phyloP scores from a whole-genome alignment of 2,113 vertebrate genomes.

The Syrmaticus mikado region DNA sequence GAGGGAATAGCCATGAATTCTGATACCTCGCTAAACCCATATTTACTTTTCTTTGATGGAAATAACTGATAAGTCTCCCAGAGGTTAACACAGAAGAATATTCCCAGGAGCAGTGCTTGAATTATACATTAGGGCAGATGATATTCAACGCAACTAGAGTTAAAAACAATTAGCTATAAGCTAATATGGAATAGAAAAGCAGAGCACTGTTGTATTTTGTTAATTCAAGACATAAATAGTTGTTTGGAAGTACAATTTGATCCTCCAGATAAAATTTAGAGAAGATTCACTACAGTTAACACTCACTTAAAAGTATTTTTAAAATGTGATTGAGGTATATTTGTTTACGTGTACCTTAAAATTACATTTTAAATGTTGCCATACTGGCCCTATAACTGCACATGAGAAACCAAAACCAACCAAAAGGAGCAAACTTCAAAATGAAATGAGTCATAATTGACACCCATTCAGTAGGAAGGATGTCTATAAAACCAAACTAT shows the following conservation, averaged over 20 bases:
- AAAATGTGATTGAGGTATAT: not conserved
- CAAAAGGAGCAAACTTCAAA: not conserved
- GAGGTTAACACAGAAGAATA: not conserved
- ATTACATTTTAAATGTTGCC: not conserved
- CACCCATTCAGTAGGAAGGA: not conserved
- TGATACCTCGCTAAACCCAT: not conserved
- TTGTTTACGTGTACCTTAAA: not conserved
- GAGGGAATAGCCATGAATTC: not conserved
- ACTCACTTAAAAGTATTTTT: not conserved
- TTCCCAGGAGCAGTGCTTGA: fast-evolving
- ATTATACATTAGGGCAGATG: not conserved
- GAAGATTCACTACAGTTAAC: not conserved
- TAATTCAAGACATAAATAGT: not conserved
- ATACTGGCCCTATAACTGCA: not conserved
- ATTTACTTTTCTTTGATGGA: not conserved
- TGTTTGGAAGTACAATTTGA: not conserved
- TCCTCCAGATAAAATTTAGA: not conserved
- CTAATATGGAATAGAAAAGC: not conserved
- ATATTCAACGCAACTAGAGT: not conserved
- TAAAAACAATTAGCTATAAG: not conserved
- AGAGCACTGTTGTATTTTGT: not conserved
- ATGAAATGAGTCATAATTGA: not conserved
- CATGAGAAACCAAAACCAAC: not conserved
- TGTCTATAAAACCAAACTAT: not conserved
- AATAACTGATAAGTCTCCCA: not conserved